Base-by-base conservation (phyloP, 2,888 invertebrate genomes). In the Creontiades dilutus region DNA sequence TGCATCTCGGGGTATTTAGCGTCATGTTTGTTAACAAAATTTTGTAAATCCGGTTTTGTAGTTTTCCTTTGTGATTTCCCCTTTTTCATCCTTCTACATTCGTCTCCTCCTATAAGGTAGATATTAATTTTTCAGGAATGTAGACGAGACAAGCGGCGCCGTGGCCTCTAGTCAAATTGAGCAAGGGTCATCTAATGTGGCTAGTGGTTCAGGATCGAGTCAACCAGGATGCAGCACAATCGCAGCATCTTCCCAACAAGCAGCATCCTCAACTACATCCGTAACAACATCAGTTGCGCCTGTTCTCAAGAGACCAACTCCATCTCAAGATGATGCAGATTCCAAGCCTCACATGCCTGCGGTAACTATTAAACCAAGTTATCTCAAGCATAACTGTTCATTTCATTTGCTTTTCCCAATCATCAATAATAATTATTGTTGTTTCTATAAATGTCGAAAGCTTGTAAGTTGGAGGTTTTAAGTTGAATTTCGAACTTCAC, bases 121-220 rank as follows among this genome's bases (percentile, higher is more conserved):
- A 5, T 11, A 23, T 23, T 68, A 11, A 7, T 68, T 11, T 68
- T 68, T 0, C 68, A 89, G 89, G 68, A 81, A 61, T 27, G 89
- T 84, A 4, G 89, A 89, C 61, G 90, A 90, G 47, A 76, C 85
- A 14, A 55, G 78, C 57, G 93, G 93, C 82, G 92, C 92, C 2
- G 92, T 92, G 48, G 92, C 91, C 0, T 90, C 90, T 2, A 90
- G 90, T 47, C 89, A 89, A 28, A 88, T 88, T 2, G 90, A 86
- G 16, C 78, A 76, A 47, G 81, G 76, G 19, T 19, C 81, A 61
- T 55, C 75, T 9, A 90, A 86, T 27, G 86, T 86, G 0, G 86
- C 82, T 0, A 75, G 78, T 55, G 86, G 85, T 7, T 86, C 86
- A 16, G 89, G 89, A 0, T 48, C 89, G 11, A 89, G 68, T 48